Conservation (phyloP, 2,113 vertebrate genomes). For the Chrysemys picta region DNA sequence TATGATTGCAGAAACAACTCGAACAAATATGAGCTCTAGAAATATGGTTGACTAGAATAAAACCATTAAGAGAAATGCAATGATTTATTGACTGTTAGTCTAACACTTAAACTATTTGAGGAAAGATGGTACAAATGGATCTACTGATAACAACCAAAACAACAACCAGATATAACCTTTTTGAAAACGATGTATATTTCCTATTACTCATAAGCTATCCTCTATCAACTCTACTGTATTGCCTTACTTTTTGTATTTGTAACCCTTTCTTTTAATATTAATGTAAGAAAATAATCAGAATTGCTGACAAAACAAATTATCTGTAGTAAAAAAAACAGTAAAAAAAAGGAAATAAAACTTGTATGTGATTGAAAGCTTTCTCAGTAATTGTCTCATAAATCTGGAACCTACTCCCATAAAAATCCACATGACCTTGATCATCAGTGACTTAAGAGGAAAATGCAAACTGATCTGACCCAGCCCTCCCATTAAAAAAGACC, state of each 20-base stretch:
- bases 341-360: neutral
- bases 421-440: neutral
- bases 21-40: constrained; percentile 3
- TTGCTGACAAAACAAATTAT: no score
- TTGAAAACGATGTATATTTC: neutral
- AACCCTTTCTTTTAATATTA: neutral
- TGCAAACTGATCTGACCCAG: neutral
- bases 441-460: neutral
- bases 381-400: neutral
- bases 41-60: neutral
- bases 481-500: neutral
- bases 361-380: neutral
- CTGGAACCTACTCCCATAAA: neutral
- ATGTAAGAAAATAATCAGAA: neutral
- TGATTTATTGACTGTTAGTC: constrained; percentile 25
- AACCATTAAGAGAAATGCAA: neutral
- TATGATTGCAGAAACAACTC: neutral
- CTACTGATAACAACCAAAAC: neutral
- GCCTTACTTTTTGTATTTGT: neutral
- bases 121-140: constrained; percentile 10
- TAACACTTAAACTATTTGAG: constrained; percentile 14
- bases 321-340: neutral
- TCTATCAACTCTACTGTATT: neutral
- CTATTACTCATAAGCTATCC: neutral
- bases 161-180: neutral